Conservation (phyloP, 2,113 vertebrate species). For the Apteryx owenii region DNA sequence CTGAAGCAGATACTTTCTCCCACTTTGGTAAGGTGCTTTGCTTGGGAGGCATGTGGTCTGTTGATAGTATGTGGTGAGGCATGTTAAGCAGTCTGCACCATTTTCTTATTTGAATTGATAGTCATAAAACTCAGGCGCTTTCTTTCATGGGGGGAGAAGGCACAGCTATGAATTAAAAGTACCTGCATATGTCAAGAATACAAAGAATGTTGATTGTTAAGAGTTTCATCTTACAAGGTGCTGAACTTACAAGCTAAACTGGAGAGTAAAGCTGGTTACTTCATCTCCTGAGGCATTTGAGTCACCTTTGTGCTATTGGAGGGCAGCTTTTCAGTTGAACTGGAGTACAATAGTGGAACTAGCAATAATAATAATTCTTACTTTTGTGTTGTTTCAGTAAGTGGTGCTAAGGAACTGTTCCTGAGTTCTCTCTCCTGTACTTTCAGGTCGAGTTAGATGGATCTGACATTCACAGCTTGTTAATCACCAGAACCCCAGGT, state of each 20-base stretch:
- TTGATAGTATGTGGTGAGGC: slow-evolving; percentile 18
- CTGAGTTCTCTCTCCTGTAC: slow-evolving; percentile 6
- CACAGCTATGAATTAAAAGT: slow-evolving; percentile 63
- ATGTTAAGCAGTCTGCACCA: slow-evolving; percentile 39
- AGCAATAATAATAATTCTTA: slow-evolving; percentile 55
- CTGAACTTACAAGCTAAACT: slow-evolving; percentile 10
- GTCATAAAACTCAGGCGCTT: slow-evolving; percentile 33
- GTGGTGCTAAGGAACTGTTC: slow-evolving; percentile 32
- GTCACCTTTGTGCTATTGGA: slow-evolving; percentile 45
- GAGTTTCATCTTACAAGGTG: neutral
- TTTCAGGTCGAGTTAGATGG: slow-evolving; percentile 32
- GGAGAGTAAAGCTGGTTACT: slow-evolving; percentile 14
- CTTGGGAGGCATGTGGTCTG: neutral
- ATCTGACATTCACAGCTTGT: slow-evolving; percentile 50
- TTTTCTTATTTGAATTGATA: slow-evolving; percentile 59
- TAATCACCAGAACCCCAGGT: slow-evolving; percentile 51
- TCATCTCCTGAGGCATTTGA: slow-evolving; percentile 18
- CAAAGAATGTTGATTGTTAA: slow-evolving; percentile 50
- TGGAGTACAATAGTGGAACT: neutral
- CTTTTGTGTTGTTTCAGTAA: slow-evolving; percentile 45
- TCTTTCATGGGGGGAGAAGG: slow-evolving; percentile 2
- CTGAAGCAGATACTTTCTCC: neutral
- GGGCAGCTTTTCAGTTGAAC: slow-evolving; percentile 33
- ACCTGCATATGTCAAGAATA: slow-evolving; percentile 23
- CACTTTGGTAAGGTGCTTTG: neutral